Base-by-base conservation (phyloP, 2,797 vertebrate genomes). In the Manis javanica region DNA sequence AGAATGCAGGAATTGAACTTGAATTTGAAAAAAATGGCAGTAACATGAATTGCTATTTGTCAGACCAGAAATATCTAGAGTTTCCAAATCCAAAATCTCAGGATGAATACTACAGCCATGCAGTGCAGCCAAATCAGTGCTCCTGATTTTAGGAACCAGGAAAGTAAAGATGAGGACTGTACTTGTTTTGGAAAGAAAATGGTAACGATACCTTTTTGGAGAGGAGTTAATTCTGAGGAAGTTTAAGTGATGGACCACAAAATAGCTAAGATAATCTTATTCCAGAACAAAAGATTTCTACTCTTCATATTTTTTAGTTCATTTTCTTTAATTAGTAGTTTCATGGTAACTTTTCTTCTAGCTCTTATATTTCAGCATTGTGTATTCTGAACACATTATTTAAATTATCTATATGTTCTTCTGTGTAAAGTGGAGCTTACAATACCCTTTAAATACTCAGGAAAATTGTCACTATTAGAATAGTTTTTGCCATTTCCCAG, bases 51-150 rank as follows among this genome's bases (percentile, higher is more conserved):
- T 46, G 21, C n/a, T 74, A 4, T 66, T 87, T 77, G 31, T 94
- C 53, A 87, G 42, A 84, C 59, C 77, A 93, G 18, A 96, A 84
- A 53, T 84, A 57, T 71, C n/a, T 77, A 81, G 68, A 39, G 26
- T 71, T 93, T 74, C 37, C 59, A 87, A 91, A 86, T 88, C 39
- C 24, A 68, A 88, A 95, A 66, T 82, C 75, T 71, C 37, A 34
- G 24, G 9, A 46, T 51, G 51, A 93, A n/a, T 81, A 15, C 18
- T 78, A 16, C 2, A 57, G 49, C 18, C 49, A 53, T 53, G 13
- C 53, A 94, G 21, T 69, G 16, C 15, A 84, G 29, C 81, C 68
- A 39, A 46, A 1, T 75, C 12, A 83, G 29, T 51, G 39, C 49
- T 78, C 5, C 82, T 88, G 46, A 51, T 46, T 86, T 81, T 86